phyloP scores from a whole-genome alignment of 2,113 vertebrate species.

The Poeciliopsis turrubarensis region DNA sequence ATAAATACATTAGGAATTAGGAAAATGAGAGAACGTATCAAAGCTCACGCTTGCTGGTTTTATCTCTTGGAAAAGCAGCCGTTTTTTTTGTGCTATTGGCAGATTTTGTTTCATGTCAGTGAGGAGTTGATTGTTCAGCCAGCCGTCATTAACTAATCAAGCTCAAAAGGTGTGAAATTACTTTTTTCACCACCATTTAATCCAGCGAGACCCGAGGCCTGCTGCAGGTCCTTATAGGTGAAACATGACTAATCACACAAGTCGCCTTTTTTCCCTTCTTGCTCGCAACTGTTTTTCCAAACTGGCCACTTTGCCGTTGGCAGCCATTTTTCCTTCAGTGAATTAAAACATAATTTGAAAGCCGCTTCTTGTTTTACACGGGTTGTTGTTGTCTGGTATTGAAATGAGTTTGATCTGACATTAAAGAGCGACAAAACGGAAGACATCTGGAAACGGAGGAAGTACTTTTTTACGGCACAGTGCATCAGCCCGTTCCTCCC shows the following conservation, averaged over 20 bases:
- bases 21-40: not conserved
- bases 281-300: not conserved
- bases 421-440: too few species aligned
- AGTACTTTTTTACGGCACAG: too few species aligned
- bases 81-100: too few species aligned
- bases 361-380: too few species aligned
- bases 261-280: not conserved
- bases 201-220: not conserved
- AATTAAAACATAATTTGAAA: too few species aligned
- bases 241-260: not conserved
- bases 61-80: too few species aligned
- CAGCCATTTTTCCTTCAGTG: too few species aligned
- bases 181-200: slow-evolving; percentile 9
- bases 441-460: too few species aligned
- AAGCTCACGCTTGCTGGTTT: not conserved
- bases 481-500: not conserved
- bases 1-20: not conserved
- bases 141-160: not conserved
- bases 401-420: too few species aligned
- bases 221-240: not conserved
- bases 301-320: too few species aligned
- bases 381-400: too few species aligned
- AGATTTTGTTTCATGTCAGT: too few species aligned
- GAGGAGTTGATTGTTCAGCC: not conserved
- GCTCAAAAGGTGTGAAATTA: slow-evolving; percentile 11